phyloP scores from a whole-genome alignment of 2,888 invertebrate species.

The Mactromeris polynyma region DNA sequence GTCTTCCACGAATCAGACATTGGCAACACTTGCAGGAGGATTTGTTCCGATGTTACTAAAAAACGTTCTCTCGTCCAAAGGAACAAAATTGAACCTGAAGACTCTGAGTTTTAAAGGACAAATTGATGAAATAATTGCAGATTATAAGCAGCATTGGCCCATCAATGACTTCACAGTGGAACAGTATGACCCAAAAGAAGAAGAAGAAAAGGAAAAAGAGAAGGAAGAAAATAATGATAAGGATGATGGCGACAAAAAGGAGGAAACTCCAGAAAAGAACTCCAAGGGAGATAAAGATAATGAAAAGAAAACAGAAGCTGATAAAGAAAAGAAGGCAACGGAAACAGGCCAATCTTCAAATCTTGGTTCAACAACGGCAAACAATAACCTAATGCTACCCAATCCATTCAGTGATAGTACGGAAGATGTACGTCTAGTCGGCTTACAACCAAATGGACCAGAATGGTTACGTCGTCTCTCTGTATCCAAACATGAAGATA shows the following conservation, averaged over 20 bases:
- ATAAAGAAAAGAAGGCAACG: conserved; percentile 58
- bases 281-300: conserved; percentile 54
- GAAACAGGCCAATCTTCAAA: neutral
- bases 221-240: conserved; percentile 52
- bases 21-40: conserved; percentile 84
- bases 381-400: conserved; percentile 29
- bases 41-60: conserved; percentile 85
- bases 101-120: conserved; percentile 85
- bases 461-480: conserved; percentile 58
- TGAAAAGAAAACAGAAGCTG: conserved; percentile 64
- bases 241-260: conserved; percentile 49
- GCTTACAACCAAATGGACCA: conserved; percentile 34
- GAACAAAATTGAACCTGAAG: conserved; percentile 84
- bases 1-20: conserved; percentile 85
- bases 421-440: conserved; percentile 51
- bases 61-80: conserved; percentile 84
- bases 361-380: neutral
- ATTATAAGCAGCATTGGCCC: conserved; percentile 85
- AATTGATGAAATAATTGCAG: conserved; percentile 83
- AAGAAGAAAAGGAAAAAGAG: conserved; percentile 70
- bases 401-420: conserved; percentile 56
- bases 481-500: conserved; percentile 71
- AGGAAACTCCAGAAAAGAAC: conserved; percentile 53
- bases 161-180: conserved; percentile 83
- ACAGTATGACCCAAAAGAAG: conserved; percentile 72